phyloP scores from a whole-genome alignment of 2,113 vertebrate species.

The Uria aalge region DNA sequence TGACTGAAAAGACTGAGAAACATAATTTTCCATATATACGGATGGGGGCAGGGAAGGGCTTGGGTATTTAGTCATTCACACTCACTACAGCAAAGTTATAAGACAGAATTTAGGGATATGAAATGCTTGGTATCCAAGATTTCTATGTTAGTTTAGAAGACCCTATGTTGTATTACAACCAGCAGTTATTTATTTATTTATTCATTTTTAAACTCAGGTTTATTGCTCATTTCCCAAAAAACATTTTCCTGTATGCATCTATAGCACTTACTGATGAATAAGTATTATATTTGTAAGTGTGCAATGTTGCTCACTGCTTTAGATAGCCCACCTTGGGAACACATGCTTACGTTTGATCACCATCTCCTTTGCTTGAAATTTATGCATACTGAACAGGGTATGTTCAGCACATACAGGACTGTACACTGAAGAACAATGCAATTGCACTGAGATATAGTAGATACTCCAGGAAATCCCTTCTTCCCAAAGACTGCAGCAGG shows the following conservation, averaged over 20 bases:
- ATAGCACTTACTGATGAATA: background rate
- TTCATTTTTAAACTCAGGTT: background rate
- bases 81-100: background rate
- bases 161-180: background rate
- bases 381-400: background rate
- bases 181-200: background rate
- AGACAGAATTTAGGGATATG: background rate
- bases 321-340: background rate
- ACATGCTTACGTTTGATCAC: background rate
- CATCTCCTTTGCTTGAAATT: background rate
- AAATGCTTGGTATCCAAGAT: background rate
- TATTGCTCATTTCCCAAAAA: background rate
- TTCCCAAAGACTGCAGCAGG: background rate
- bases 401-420: background rate
- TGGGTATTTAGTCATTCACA: background rate
- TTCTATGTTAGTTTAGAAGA: background rate
- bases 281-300: accelerated
- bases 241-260: background rate
- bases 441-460: background rate
- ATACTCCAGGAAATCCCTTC: background rate
- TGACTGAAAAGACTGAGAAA: background rate
- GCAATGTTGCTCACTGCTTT: background rate
- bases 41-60: accelerated
- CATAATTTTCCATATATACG: background rate
- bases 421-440: background rate